phyloP scores from a whole-genome alignment of 2,888 invertebrate genomes.

The Epistrophe grossulariae region DNA sequence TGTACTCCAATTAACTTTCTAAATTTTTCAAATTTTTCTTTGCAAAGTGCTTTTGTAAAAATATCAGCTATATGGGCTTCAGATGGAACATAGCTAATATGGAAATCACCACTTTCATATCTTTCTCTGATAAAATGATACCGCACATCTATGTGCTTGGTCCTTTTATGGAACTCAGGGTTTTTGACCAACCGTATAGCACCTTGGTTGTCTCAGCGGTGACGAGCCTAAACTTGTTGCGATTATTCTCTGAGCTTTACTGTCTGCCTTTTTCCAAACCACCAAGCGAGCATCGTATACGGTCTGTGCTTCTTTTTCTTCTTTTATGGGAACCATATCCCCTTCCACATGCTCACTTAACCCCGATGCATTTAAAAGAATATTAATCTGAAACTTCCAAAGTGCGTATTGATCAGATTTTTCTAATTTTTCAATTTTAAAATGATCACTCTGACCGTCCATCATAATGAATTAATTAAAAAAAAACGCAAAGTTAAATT shows the following conservation, averaged over 20 bases:
- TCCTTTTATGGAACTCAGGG: not conserved
- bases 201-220: too few species aligned
- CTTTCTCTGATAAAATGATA: not conserved
- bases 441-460: not conserved
- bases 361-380: not conserved
- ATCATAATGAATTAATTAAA: not conserved
- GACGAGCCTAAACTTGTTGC: too few species aligned
- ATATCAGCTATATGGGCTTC: not conserved
- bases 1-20: not conserved
- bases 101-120: not conserved
- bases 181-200: constrained; percentile 1
- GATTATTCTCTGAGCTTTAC: too few species aligned
- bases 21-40: not conserved
- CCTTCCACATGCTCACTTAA: not conserved
- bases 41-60: not conserved
- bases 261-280: not conserved
- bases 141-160: not conserved
- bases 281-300: not conserved
- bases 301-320: not conserved
- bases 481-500: not conserved
- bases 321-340: not conserved
- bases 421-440: too few species aligned
- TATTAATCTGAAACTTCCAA: not conserved
- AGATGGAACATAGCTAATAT: not conserved
- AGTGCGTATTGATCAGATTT: not conserved